Percentiles rank a stretch among this genome's conserved stretches.
These are phyloP conservation scores for Cyanoliseus patagonus DNA, from an alignment of 2,113 vertebrate species.

Conservation along the genomic window DNA sequence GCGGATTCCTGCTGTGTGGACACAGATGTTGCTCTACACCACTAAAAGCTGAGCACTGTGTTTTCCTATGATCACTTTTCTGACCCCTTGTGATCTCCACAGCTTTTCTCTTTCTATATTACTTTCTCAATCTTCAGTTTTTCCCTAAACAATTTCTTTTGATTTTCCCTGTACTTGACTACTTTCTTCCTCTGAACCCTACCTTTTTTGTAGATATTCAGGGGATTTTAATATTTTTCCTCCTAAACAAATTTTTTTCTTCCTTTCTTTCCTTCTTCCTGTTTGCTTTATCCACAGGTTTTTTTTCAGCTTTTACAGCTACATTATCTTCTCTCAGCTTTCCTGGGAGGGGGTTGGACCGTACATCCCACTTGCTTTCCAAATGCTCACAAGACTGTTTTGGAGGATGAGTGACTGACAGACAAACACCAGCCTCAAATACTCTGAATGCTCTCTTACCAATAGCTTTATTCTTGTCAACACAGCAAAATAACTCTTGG, in stretches of 20 bases:
- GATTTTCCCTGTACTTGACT: neutral
- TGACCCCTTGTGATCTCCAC: neutral
- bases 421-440: slow-evolving; percentile 53
- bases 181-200: neutral
- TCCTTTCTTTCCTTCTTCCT: neutral
- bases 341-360: neutral
- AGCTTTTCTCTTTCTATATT: neutral
- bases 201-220: neutral
- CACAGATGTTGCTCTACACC: neutral
- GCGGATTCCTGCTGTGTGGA: fast-evolving
- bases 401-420: slow-evolving; percentile 43
- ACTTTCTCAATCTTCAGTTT: neutral
- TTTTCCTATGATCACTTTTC: neutral
- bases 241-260: neutral
- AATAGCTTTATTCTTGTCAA: slow-evolving; percentile 50
- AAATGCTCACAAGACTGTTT: slow-evolving; percentile 30
- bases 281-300: neutral
- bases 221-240: neutral
- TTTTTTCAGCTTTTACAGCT: neutral
- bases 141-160: neutral
- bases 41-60: neutral
- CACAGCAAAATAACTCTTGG: slow-evolving; percentile 32
- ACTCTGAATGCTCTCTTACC: neutral
- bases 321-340: neutral
- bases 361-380: slow-evolving; percentile 37